Conservation (phyloP, 2,888 invertebrate species). For the Leptogaster cylindrica region DNA sequence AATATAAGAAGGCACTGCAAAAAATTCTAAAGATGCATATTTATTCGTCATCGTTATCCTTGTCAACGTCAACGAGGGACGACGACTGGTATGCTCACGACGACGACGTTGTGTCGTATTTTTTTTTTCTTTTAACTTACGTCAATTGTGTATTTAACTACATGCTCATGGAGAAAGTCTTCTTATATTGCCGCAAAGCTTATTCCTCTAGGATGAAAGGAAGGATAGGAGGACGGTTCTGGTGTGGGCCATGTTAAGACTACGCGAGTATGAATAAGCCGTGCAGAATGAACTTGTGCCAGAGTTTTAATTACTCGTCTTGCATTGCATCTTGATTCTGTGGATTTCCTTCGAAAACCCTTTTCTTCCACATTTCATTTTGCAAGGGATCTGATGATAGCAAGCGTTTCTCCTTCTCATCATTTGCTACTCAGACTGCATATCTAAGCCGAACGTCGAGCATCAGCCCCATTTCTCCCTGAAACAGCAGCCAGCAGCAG, state of each 20-base stretch:
- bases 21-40: slow-evolving; percentile 48
- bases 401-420: background rate
- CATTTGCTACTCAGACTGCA: no score
- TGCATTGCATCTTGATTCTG: slow-evolving; percentile 39
- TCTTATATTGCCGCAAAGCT: slow-evolving; percentile 39
- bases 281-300: slow-evolving; percentile 42
- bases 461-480: no score
- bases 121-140: slow-evolving; percentile 44
- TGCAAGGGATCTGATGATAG: slow-evolving; percentile 5
- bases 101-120: slow-evolving; percentile 21
- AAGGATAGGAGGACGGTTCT: background rate
- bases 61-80: slow-evolving; percentile 37
- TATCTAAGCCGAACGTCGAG: no score
- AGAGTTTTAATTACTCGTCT: slow-evolving; percentile 38
- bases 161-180: slow-evolving; percentile 41
- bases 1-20: slow-evolving; percentile 44
- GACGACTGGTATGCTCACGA: slow-evolving; percentile 22
- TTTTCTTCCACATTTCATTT: slow-evolving; percentile 31
- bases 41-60: slow-evolving; percentile 47
- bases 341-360: slow-evolving; percentile 36
- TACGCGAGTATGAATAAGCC: slow-evolving; percentile 40
- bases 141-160: slow-evolving; percentile 49
- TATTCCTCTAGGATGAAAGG: background rate
- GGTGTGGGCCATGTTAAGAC: slow-evolving; percentile 35
- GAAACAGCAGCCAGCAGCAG: no score